phyloP scores from a whole-genome alignment of 2,113 vertebrate genomes.

The Eudorcas thomsonii region DNA sequence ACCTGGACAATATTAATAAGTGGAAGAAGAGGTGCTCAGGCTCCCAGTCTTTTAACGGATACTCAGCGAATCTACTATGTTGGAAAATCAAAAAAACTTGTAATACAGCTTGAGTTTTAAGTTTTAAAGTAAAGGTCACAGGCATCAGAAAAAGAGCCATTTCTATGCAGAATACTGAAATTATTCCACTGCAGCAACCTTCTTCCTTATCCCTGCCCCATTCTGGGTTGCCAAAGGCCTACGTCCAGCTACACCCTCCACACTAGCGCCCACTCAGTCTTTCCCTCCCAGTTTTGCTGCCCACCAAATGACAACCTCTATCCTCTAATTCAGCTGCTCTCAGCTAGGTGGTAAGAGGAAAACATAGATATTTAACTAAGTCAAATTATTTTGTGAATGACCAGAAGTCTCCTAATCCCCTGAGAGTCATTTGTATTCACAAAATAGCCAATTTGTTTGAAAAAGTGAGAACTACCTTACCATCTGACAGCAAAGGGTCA shows the following conservation, averaged over 20 bases:
- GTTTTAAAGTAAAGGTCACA: background rate
- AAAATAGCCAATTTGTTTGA: background rate
- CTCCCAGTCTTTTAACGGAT: background rate
- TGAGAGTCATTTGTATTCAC: background rate
- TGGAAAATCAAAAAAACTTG: background rate
- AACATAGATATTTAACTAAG: background rate
- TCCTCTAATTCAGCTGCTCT: background rate
- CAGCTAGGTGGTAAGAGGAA: background rate
- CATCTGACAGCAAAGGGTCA: background rate
- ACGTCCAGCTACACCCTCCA: background rate
- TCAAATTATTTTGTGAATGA: background rate
- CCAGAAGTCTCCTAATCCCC: background rate
- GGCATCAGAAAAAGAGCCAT: background rate
- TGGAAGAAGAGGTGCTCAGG: background rate
- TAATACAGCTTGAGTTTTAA: background rate
- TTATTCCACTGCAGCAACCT: background rate
- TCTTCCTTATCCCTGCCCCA: background rate
- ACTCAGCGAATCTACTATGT: background rate
- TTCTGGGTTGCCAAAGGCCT: background rate
- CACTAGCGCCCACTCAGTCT: background rate
- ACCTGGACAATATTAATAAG: background rate
- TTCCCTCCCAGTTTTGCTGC: background rate
- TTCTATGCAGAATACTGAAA: background rate
- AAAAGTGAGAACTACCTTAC: background rate
- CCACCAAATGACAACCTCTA: background rate